Base-by-base conservation (phyloP, 2,797 vertebrate genomes). In the Synaphobranchus kaupii region DNA sequence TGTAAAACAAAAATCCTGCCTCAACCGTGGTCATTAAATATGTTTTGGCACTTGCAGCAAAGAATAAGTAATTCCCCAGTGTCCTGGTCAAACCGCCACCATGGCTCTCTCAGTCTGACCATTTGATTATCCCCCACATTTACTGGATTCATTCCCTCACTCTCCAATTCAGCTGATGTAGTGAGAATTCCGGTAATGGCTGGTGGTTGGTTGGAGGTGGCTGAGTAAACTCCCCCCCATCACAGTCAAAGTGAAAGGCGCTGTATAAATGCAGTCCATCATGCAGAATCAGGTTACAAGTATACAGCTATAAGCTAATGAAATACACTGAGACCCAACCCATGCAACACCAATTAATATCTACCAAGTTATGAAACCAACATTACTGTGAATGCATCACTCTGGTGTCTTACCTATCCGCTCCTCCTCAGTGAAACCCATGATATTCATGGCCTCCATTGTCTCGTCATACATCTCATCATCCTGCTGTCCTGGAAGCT, bases 401-500 rank as follows among this genome's bases (percentile, higher is more conserved):
- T 71, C 22, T 12, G 39, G 2, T 71, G 12, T 39, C 68, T 60
- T 94, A 99, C 98, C 91, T 3, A 83, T 92, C 92, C 98, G 96
- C 60, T 99, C 98, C 6, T 99, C 98, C 0, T 97, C 97, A 0
- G 1, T 96, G 90, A 99, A 95, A 85, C 98, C 98, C 97, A 99
- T 98, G 92, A 99, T 99, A 0, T 3, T 92, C 98, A 99, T 99
- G 88, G 98, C 98, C 92, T 99, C 98, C 94, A 99, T 92, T 1
- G 98, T 99, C 90, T 99, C 98, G 52, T 96, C 96, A 71, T 97
- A 98, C 97, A 99, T 95, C 92, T 99, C 98, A 0, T 98, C 96
- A 0, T 99, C 98, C 93, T 98, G 94, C 89, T 98, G 97, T 10
- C 96, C 96, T 0, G 98, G 90, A 89, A 99, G 95, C 89, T 97